These are phyloP conservation scores for Neotragus moschatus DNA, from an alignment of 2,113 vertebrate genomes.

Conservation along the genomic window DNA sequence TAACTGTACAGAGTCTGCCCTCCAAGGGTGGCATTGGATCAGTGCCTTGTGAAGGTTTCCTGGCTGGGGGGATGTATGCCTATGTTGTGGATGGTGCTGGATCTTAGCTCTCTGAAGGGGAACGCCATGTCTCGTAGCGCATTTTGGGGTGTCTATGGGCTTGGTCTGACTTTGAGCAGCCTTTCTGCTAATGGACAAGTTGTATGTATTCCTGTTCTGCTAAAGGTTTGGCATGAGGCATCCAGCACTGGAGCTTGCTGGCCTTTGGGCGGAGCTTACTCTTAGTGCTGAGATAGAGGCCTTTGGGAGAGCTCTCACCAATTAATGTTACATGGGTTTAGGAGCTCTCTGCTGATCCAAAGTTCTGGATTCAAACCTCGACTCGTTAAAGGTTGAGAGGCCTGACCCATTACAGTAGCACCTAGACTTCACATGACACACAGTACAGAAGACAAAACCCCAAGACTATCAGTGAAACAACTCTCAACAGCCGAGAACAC, in stretches of 20 bases:
- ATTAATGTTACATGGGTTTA: not conserved
- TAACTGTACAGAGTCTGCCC: not conserved
- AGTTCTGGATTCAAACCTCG: not conserved
- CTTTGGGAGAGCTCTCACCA: not conserved
- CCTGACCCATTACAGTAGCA: rapidly evolving
- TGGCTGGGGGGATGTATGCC: not conserved
- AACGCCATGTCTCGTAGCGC: rapidly evolving
- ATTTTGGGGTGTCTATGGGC: not conserved
- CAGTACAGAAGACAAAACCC: not conserved
- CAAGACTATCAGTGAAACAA: not conserved
- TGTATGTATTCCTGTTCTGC: not conserved
- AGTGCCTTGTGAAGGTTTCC: not conserved
- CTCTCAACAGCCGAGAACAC: not conserved
- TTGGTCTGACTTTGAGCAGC: not conserved
- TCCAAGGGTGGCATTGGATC: not conserved
- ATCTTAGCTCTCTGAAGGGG: not conserved
- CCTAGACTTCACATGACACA: not conserved
- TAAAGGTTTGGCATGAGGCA: not conserved
- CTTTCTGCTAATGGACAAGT: not conserved
- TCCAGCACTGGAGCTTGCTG: not conserved
- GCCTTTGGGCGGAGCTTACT: not conserved
- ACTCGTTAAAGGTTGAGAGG: not conserved
- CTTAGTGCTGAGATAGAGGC: not conserved
- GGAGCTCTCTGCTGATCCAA: not conserved
- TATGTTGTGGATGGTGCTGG: not conserved